Evolutionary conservation across 2,797 vertebrate species (phyloP).

Genomic region (Menidia menidia): DNA sequence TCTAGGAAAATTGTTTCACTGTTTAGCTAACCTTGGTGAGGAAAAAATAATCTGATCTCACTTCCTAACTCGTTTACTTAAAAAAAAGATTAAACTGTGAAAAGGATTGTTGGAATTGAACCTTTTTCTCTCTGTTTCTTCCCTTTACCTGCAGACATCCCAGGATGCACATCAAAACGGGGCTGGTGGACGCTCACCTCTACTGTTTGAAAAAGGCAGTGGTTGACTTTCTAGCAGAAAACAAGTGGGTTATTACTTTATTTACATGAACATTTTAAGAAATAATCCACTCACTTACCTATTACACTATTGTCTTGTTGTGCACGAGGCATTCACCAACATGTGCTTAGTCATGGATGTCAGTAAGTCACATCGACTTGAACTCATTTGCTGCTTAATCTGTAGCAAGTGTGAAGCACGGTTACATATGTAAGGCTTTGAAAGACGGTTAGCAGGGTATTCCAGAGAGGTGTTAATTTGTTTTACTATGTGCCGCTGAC

Average conservation of each 20-base stretch:
- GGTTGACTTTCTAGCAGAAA: conserved; percentile 89
- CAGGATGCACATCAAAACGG: conserved; percentile 94
- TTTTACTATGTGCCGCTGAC: conserved; percentile 82
- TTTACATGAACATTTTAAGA: neutral
- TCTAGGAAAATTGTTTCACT: neutral
- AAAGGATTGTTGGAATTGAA: neutral
- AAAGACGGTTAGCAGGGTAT: conserved; percentile 69
- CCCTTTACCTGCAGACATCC: conserved; percentile 85
- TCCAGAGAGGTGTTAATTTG: conserved; percentile 81
- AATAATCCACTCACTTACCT: neutral
- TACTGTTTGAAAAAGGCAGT: conserved; percentile 97
- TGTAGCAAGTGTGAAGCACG: conserved; percentile 61
- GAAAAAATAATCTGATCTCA: conserved; percentile 26
- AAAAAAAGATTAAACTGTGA: neutral
- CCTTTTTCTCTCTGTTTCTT: neutral
- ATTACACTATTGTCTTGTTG: neutral
- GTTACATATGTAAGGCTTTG: conserved; percentile 64
- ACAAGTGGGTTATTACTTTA: conserved; percentile 76
- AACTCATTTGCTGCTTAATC: conserved; percentile 49
- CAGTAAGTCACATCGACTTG: conserved; percentile 26
- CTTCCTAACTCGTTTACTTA: too few species aligned
- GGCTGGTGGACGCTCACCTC: conserved; percentile 95
- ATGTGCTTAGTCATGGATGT: neutral
- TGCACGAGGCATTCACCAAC: neutral
- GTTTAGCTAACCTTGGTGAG: conserved; percentile 18